These are phyloP conservation scores for Ochropleura leucogaster DNA, from an alignment of 2,888 invertebrate species.

Conservation along the genomic window DNA sequence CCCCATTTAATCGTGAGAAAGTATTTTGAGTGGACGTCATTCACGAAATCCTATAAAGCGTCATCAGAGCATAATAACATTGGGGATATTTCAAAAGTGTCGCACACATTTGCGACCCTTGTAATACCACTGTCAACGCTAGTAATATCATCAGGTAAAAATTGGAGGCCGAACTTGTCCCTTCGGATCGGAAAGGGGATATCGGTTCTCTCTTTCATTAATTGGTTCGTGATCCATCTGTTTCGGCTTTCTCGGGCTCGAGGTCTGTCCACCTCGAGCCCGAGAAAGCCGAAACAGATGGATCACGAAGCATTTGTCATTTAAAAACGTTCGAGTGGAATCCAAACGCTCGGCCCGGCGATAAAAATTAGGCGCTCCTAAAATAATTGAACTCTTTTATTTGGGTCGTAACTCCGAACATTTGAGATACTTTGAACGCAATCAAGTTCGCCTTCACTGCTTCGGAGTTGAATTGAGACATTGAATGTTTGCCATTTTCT, in stretches of 20 bases:
- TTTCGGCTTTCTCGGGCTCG: too few species aligned
- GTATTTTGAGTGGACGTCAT: constrained; percentile 61
- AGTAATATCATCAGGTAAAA: constrained; percentile 89
- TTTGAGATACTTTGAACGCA: constrained; percentile 79
- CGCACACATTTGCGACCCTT: constrained; percentile 79
- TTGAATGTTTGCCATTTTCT: constrained; percentile 87
- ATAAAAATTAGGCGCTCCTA: constrained; percentile 82
- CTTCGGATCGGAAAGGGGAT: constrained; percentile 76
- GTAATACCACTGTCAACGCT: constrained; percentile 86
- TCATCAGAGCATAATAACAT: constrained; percentile 74
- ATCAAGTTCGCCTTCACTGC: constrained; percentile 77
- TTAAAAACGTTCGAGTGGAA: constrained; percentile 79
- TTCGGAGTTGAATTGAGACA: constrained; percentile 86
- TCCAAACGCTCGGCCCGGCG: constrained; percentile 71
- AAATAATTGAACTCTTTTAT: constrained; percentile 82
- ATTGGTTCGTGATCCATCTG: constrained; percentile 82
- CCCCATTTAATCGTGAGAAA: constrained; percentile 56
- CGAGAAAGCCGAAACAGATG: constrained; percentile 77
- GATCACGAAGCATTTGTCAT: constrained; percentile 81
- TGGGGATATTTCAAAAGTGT: constrained; percentile 78
- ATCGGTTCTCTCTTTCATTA: constrained; percentile 84
- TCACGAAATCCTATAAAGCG: constrained; percentile 72
- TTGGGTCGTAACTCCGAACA: constrained; percentile 73
- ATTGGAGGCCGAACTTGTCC: constrained; percentile 83
- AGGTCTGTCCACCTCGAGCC: constrained; percentile 63